Evolutionary conservation across 1,140 invertebrate species (phyloP).

Genomic region (Mizuhopecten yessoensis): DNA sequence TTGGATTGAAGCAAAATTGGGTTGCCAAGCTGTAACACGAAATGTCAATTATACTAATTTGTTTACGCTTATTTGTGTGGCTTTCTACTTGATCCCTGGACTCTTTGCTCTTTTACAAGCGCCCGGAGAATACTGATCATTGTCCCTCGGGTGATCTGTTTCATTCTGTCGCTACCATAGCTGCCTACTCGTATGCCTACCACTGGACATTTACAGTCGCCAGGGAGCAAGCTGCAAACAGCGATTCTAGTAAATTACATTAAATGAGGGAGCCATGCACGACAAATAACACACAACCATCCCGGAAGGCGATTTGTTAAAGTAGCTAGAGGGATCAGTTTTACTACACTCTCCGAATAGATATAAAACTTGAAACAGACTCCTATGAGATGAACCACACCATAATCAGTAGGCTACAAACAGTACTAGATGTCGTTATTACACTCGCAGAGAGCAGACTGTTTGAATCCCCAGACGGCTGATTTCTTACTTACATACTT

Average conservation of each 20-base stretch:
- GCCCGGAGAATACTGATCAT: neutral
- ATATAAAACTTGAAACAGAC: neutral
- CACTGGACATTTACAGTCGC: neutral
- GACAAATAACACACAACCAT: neutral
- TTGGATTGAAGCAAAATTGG: neutral
- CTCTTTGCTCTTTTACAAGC: slow-evolving; percentile 3
- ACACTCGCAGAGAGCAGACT: too few species aligned
- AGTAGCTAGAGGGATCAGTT: neutral
- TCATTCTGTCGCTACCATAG: neutral
- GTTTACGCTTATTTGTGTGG: neutral
- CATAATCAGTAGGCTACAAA: too few species aligned
- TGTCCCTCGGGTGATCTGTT: neutral
- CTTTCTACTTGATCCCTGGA: slow-evolving; percentile 21
- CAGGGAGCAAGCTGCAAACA: neutral
- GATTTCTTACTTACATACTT: too few species aligned
- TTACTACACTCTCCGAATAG: neutral
- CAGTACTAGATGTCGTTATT: too few species aligned
- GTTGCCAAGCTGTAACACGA: neutral
- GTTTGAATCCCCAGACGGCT: too few species aligned
- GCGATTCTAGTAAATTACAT: neutral
- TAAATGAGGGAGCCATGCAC: neutral
- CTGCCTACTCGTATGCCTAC: neutral
- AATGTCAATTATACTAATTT: slow-evolving; percentile 8
- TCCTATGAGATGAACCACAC: too few species aligned
- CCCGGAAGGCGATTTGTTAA: neutral